Evolutionary conservation across 2,113 vertebrate genomes (phyloP), one percentile per base, ranked within the genome.

Genomic region (Pseudorectes ferrugineus): DNA sequence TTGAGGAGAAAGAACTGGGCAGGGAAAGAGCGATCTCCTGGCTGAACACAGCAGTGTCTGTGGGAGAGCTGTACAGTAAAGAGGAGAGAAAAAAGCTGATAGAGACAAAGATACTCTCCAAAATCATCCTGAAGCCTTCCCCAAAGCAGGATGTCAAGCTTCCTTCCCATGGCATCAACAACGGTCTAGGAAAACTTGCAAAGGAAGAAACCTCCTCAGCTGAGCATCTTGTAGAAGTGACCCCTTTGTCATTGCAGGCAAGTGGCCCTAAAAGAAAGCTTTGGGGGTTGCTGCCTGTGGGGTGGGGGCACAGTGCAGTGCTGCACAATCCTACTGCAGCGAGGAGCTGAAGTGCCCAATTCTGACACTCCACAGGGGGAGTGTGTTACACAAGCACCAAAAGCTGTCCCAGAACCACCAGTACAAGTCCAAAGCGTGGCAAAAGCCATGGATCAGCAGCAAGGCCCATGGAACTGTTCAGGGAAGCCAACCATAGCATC

Each of bases 71-170:
- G 35, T 51, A 6, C 81, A 95, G 77, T 55, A 48, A 63, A 33
- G 77, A 81, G 55, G 97, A 98, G 77, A 96, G 96, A 43, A 97
- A 63, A 52, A 95, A 81, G 43, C 85, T 97, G 85, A 97, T 97
- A 22, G 88, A 98, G 87, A 97, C 93, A 55, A 94, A 97, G 58
- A 92, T 98, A 31, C 96, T 98, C 51, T 94, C 89, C 40, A 98
- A 97, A 91, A 24, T 92, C n/a, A 40, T 72, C 26, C 33, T 95
- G 88, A 14, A 68, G 21, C 81, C 46, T 2, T 67, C 59, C 40
- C 61, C 65, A 55, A 57, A 91, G 59, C 63, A 80, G 33, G 55
- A 40, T n/a, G 8, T 40, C 20, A 59, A 67, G 21, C 49, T 10
- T 89, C 67, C 43, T 9, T 67, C 70, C 8, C 14, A 3, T 55